Evolutionary conservation across 2,113 vertebrate genomes (phyloP).

Genomic region (Galbula dea): DNA sequence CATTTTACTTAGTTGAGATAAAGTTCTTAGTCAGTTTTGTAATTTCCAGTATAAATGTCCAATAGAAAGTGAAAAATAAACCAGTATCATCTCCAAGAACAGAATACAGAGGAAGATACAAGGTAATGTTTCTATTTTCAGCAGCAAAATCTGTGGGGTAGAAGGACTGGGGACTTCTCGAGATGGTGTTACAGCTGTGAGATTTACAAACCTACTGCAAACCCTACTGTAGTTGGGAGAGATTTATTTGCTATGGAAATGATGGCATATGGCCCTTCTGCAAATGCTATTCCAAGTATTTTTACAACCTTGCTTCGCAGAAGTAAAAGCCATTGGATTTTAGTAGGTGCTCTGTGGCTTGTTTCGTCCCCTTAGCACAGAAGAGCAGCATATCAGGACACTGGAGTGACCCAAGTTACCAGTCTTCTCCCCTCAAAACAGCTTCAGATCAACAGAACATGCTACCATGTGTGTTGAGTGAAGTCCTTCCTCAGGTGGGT

Average conservation of each 20-base stretch:
- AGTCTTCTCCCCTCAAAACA: background rate
- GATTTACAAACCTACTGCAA: background rate
- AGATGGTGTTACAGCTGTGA: background rate
- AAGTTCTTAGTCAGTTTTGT: background rate
- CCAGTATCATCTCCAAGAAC: background rate
- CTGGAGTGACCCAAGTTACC: background rate
- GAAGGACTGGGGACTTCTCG: background rate
- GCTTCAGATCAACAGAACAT: background rate
- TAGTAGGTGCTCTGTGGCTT: background rate
- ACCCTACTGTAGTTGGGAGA: background rate
- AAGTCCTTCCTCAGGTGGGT: background rate
- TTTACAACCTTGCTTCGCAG: background rate
- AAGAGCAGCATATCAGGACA: background rate
- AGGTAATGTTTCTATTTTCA: background rate
- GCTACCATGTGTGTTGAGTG: fast-evolving
- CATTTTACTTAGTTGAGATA: background rate
- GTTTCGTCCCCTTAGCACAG: background rate
- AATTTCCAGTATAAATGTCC: background rate
- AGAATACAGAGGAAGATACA: background rate
- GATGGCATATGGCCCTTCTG: background rate
- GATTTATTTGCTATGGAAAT: background rate
- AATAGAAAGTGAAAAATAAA: background rate
- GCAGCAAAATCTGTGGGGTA: background rate
- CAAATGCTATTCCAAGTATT: background rate
- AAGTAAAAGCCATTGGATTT: background rate